Evolutionary conservation across 2,113 vertebrate genomes (phyloP).

Genomic region (Megaceryle torquata): DNA sequence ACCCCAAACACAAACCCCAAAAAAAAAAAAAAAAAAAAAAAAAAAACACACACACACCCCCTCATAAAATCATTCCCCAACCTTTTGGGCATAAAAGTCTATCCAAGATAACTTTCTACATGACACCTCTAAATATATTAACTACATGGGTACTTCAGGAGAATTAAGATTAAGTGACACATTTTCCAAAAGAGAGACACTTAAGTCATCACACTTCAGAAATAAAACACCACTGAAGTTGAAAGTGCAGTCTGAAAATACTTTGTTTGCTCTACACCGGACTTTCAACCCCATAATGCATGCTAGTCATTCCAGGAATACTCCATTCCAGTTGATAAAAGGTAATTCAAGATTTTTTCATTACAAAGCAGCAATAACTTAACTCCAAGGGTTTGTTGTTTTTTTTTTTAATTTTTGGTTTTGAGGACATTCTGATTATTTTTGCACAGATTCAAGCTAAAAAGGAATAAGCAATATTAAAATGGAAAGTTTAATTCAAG

Average conservation of each 20-base stretch:
- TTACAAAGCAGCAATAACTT: background rate
- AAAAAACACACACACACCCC: background rate
- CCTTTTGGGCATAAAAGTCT: background rate
- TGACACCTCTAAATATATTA: background rate
- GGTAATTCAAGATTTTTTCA: background rate
- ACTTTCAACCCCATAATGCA: slow-evolving; percentile 35
- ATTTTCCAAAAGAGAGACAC: background rate
- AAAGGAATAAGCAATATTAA: background rate
- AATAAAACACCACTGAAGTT: background rate
- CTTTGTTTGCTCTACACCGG: slow-evolving; percentile 28
- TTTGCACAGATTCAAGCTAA: background rate
- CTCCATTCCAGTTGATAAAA: background rate
- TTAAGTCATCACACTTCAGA: background rate
- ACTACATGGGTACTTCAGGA: background rate
- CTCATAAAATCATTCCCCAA: background rate
- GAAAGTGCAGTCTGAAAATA: slow-evolving; percentile 17
- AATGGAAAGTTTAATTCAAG: background rate
- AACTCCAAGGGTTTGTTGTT: background rate
- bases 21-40: background rate
- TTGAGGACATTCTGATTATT: background rate
- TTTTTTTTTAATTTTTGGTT: background rate
- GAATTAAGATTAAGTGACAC: background rate
- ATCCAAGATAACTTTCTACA: background rate
- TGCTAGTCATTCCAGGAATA: background rate
- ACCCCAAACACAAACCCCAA: no score